Conservation (phyloP, 2,888 invertebrate genomes). For the Nebria salina region DNA sequence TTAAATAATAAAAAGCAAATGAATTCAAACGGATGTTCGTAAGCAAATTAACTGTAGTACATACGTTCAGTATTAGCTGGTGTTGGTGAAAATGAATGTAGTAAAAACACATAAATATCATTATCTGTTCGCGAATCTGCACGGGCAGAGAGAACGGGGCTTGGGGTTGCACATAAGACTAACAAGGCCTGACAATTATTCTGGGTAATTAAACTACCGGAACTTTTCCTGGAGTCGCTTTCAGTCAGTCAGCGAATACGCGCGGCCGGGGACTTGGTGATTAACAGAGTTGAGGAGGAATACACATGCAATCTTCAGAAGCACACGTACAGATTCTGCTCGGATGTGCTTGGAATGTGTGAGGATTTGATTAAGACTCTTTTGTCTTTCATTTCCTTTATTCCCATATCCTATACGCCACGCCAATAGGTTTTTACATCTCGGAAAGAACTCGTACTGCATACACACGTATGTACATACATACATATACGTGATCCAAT, state of each 20-base stretch:
- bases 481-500: neutral
- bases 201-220: conserved; percentile 69
- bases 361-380: conserved; percentile 44
- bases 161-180: conserved; percentile 48
- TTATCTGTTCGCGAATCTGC: conserved; percentile 34
- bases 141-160: neutral
- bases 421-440: too few species aligned
- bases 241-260: conserved; percentile 52
- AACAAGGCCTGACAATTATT: conserved; percentile 67
- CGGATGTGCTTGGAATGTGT: conserved; percentile 57
- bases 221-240: conserved; percentile 63
- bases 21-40: neutral
- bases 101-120: conserved; percentile 38
- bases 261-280: conserved; percentile 28
- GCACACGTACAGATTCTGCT: conserved; percentile 38
- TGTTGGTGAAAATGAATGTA: neutral
- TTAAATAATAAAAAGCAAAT: neutral
- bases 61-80: neutral
- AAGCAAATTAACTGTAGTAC: conserved; percentile 8
- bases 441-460: too few species aligned
- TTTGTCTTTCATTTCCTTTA: conserved; percentile 42
- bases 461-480: too few species aligned
- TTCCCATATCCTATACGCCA: neutral
- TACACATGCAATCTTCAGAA: neutral
- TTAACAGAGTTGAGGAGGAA: conserved; percentile 26